Evolutionary conservation across 2,113 vertebrate species (phyloP).

Genomic region (Amphiprion percula): DNA sequence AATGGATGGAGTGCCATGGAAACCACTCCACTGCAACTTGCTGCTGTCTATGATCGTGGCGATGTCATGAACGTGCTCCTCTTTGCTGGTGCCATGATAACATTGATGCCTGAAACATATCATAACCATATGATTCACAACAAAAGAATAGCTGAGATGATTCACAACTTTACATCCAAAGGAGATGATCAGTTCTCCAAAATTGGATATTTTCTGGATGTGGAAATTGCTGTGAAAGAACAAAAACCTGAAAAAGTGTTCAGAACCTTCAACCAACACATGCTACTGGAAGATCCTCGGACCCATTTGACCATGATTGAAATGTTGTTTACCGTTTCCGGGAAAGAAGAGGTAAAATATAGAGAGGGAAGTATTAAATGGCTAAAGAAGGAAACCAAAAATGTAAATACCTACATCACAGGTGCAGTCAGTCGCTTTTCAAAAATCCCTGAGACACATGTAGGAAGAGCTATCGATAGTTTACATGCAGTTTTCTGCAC

Average conservation of each 20-base stretch:
- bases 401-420: constrained; percentile 41
- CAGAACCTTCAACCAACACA: not conserved
- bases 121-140: not conserved
- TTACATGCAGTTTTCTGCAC: constrained; percentile 49
- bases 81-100: constrained; percentile 40
- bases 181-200: constrained; percentile 2
- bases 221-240: fast-evolving
- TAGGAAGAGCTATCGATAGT: fast-evolving
- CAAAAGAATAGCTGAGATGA: constrained; percentile 35
- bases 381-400: constrained; percentile 53
- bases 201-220: not conserved
- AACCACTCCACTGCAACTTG: constrained; percentile 49
- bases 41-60: constrained; percentile 30
- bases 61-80: constrained; percentile 59
- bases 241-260: constrained; percentile 46
- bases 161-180: constrained; percentile 25
- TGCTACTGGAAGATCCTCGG: constrained; percentile 65
- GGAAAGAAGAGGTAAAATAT: fast-evolving
- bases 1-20: fast-evolving
- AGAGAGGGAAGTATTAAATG: constrained; percentile 40
- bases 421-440: constrained; percentile 45
- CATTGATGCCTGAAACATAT: not conserved
- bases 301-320: constrained; percentile 42
- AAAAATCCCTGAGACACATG: fast-evolving
- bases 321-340: not conserved